Percentiles rank a stretch among this genome's conserved stretches.
phyloP scores from a whole-genome alignment of 2,113 vertebrate genomes.

The Phalacrocorax brasilianus region DNA sequence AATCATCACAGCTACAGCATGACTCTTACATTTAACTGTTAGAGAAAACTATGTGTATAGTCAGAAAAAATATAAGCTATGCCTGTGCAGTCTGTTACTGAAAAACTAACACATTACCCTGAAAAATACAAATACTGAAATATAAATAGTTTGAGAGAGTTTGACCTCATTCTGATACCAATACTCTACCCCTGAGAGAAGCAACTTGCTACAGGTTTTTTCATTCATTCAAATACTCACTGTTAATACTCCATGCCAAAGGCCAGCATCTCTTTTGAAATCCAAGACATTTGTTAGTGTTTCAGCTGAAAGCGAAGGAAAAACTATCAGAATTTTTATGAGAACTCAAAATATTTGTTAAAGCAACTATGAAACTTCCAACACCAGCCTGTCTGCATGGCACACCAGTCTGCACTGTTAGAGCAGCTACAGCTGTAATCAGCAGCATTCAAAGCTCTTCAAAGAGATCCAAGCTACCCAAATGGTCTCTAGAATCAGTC shows the following conservation, averaged over 20 bases:
- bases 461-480: background rate
- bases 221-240: slow-evolving; percentile 74
- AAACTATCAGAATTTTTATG: background rate
- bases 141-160: background rate
- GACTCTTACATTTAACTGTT: background rate
- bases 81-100: background rate
- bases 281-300: slow-evolving; percentile 94
- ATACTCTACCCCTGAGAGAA: background rate
- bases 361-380: background rate
- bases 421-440: background rate
- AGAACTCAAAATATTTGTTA: background rate
- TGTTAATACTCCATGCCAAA: slow-evolving; percentile 94
- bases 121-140: background rate
- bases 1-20: background rate
- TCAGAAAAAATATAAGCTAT: background rate
- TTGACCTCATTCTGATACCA: background rate
- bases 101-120: background rate
- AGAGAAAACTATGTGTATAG: background rate
- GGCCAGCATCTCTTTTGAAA: slow-evolving; percentile 94
- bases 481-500: background rate
- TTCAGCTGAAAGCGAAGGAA: slow-evolving; percentile 80
- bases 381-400: background rate
- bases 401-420: background rate
- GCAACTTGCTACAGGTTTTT: background rate
- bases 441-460: background rate